Evolutionary conservation across 1,140 invertebrate genomes (phyloP), one percentile per base, ranked within the genome.

Genomic region (Brachionus plicatilis): DNA sequence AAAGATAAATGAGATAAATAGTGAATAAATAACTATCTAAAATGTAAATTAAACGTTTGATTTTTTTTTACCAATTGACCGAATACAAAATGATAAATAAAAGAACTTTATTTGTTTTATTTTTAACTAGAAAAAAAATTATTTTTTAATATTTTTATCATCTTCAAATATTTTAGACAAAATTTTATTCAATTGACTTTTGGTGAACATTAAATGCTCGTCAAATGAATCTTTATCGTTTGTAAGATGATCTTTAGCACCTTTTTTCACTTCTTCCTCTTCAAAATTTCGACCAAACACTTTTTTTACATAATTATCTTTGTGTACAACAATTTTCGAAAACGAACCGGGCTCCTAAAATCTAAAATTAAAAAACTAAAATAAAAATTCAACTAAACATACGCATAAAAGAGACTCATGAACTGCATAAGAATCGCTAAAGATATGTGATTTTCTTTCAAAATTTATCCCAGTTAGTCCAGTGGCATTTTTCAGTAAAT

Each of bases 401-500:
- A 82, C 79, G 37, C 79, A 65, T 14, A 82, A 14, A 24, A 82
- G 53, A 37, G 79, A 65, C 27, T 65, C 53, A 41, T 82, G 79
- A 43, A 60, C 5, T 5, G 79, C 53, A 45, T 82, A 82, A 6
- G 53, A 82, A 37, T 82, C 79, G 41, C 50, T 82, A 27, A 68
- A 68, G 24, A 82, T 60, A 17, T 65, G 29, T 9, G n/a, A 41
- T 24, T 82, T 82, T 41, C 79, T 60, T 82, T 82, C 79, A 37
- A 82, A 82, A 43, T 65, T 41, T 41, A 60, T 24, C 27, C 20
- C n/a, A 5, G 50, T n/a, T 53, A 65, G 17, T 12, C 86, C 85
- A 53, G 50, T 85, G n/a, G 86, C 86, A 84, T 86, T 85, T 45
- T 66, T 85, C 80, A 87, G 70, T 27, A 86, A 76, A 14, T 85